Evolutionary conservation across 2,113 vertebrate genomes (phyloP), one percentile per base, ranked within the genome.

Genomic region (Cyrtonyx montezumae): DNA sequence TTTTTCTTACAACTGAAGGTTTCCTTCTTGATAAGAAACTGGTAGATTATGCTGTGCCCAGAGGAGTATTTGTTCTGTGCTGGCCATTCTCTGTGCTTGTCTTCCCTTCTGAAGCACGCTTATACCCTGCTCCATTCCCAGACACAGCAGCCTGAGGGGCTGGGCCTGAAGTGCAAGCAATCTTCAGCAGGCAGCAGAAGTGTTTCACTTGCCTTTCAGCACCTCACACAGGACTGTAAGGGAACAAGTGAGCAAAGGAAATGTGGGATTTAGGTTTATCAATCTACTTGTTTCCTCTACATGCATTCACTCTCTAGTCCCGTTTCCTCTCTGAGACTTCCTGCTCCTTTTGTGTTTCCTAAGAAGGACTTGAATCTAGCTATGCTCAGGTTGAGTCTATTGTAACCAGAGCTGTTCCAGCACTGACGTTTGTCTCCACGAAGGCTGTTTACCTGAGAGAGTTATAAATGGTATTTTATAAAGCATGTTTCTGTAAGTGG

Each of bases 381-480:
- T 8, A 40, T 23, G 20, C 48, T 62, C 58, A 23, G 34, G 28
- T 17, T 77, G 15, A 77, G 28, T 48, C 45, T 21, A 62, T 21
- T 16, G 14, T 18, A 40, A 9, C 46, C 16, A 48, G 55, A 17
- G 85, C 85, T 74, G 32, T 11, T 95, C 55, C 83, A 94, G 79
- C 76, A 48, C 68, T 74, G 68, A 79, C 18, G 53, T 93, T 94
- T 95, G 81, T 85, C 81, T 91, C 84, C 84, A 80, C 58, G 71
- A 94, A 58, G 40, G 65, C 84, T 80, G 53, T 75, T 83, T 70
- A 87, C 78, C 78, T 79, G 68, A 79, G 92, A 93, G 91, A 90
- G 89, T 93, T 96, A 96, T 87, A 95, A 94, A 96, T 94, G 68
- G 87, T 78, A 74, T 94, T 96, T 94, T 95, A 91, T 94, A 95